Conservation (phyloP, 2,888 invertebrate genomes). For the Nomada hirtipes region DNA sequence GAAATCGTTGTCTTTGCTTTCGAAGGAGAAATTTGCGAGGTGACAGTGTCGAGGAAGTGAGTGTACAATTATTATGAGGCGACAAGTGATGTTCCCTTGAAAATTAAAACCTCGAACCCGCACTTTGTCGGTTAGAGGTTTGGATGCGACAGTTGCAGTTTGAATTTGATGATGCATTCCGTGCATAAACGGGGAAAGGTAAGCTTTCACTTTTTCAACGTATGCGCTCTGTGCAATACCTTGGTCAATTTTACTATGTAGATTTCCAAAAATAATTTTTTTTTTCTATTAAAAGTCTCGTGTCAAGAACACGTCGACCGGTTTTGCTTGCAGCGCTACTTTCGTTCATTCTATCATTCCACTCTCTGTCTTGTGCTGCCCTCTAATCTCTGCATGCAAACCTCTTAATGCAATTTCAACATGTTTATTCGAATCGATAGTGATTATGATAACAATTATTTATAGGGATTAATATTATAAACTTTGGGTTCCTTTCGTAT, state of each 20-base stretch:
- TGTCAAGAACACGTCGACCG: constrained; percentile 70
- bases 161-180: constrained; percentile 44
- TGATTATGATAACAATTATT: background rate
- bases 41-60: constrained; percentile 42
- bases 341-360: constrained; percentile 19
- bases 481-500: background rate
- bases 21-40: constrained; percentile 18
- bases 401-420: constrained; percentile 6
- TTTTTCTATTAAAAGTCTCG: constrained; percentile 57
- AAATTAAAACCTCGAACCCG: constrained; percentile 44
- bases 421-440: constrained; percentile 11
- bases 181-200: constrained; percentile 17
- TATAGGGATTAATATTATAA: no score
- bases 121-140: constrained; percentile 56
- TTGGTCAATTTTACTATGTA: background rate
- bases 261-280: constrained; percentile 18
- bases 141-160: constrained; percentile 58
- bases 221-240: background rate
- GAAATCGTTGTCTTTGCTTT: constrained; percentile 10
- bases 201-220: constrained; percentile 14
- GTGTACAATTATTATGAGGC: constrained; percentile 35
- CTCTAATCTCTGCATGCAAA: constrained; percentile 17
- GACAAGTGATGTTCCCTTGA: constrained; percentile 43
- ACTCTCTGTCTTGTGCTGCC: constrained; percentile 35
- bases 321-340: constrained; percentile 69